Evolutionary conservation across 2,113 vertebrate species (phyloP).

Genomic region (Strigops habroptila): DNA sequence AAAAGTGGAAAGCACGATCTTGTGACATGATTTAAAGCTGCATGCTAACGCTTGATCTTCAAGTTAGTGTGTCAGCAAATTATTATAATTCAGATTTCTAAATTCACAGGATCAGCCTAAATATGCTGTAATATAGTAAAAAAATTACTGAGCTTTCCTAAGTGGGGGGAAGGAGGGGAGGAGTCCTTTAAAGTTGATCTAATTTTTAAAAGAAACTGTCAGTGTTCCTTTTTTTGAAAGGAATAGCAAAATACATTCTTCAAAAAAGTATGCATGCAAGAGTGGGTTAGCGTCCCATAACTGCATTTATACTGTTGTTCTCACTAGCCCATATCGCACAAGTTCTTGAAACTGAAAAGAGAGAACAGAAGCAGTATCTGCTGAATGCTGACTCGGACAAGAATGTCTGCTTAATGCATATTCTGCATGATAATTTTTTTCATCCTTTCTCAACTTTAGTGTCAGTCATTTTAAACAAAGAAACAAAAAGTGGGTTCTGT

Average conservation of each 20-base stretch:
- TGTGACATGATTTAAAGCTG: neutral
- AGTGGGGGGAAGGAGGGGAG: fast-evolving
- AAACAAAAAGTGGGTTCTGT: neutral
- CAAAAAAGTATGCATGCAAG: neutral
- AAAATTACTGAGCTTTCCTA: neutral
- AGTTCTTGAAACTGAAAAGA: neutral
- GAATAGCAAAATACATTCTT: neutral
- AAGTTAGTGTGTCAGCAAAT: neutral
- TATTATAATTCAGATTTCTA: neutral
- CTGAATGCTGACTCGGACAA: neutral
- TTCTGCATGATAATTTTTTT: neutral
- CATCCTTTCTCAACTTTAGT: neutral
- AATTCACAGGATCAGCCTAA: neutral
- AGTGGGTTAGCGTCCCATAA: neutral
- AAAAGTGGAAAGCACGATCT: neutral
- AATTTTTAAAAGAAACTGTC: neutral
- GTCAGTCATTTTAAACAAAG: neutral
- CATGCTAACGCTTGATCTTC: neutral
- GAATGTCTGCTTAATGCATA: neutral
- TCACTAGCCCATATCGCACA: neutral
- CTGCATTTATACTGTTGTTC: neutral
- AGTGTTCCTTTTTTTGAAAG: neutral
- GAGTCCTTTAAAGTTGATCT: neutral
- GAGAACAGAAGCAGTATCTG: neutral
- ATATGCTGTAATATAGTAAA: neutral